Percentiles rank a stretch among this genome's conserved stretches.
Evolutionary conservation across 2,888 invertebrate genomes (phyloP).

Genomic region (Xestia ashworthii): DNA sequence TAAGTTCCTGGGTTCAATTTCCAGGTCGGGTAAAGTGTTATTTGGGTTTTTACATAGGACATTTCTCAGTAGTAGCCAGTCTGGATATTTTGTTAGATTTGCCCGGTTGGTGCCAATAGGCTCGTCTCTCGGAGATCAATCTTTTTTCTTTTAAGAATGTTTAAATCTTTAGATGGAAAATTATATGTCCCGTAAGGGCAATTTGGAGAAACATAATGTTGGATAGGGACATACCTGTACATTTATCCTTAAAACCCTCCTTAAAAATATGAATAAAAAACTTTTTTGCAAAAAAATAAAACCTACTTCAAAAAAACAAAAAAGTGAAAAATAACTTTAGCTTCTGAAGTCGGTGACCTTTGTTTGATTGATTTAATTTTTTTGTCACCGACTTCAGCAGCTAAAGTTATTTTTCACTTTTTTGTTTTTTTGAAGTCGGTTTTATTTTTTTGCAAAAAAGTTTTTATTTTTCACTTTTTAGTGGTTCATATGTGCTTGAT

Average conservation of each 20-base stretch:
- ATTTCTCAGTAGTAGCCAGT: neutral
- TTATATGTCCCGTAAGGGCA: neutral
- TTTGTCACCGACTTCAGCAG: too few relatives aligned
- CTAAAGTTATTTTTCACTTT: too few relatives aligned
- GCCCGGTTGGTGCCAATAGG: neutral
- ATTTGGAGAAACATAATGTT: neutral
- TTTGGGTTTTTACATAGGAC: neutral
- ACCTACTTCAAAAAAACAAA: too few relatives aligned
- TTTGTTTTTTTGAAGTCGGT: too few relatives aligned
- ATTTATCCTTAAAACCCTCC: constrained; percentile 1
- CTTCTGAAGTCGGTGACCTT: too few relatives aligned
- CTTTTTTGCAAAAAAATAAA: too few relatives aligned
- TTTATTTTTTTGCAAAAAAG: too few relatives aligned
- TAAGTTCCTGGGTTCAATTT: neutral
- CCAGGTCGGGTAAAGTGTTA: neutral
- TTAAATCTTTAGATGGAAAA: neutral
- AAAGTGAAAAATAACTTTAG: too few relatives aligned
- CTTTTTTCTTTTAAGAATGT: neutral
- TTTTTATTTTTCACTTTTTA: too few relatives aligned
- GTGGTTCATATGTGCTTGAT: too few relatives aligned
- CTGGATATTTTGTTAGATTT: neutral
- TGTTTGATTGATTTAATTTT: too few relatives aligned
- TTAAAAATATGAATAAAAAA: constrained; percentile 14
- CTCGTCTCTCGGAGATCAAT: neutral
- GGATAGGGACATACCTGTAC: neutral